Percentiles rank a stretch among this genome's conserved stretches.
Evolutionary conservation across 2,888 invertebrate genomes (phyloP).

Genomic region (Lithophane ornitopus): DNA sequence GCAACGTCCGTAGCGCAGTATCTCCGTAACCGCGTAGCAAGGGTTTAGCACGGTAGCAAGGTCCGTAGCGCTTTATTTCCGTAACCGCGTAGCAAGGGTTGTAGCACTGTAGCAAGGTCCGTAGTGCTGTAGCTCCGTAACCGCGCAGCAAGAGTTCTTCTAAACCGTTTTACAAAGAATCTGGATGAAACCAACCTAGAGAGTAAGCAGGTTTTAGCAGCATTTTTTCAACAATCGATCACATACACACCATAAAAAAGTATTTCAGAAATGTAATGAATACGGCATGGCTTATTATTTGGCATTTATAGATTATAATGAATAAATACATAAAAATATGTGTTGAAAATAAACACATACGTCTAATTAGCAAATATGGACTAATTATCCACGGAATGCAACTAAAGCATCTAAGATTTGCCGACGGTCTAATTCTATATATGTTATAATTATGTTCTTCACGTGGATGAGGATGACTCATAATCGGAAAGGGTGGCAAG

Average conservation of each 20-base stretch:
- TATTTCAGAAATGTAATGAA: neutral
- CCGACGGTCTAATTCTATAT: neutral
- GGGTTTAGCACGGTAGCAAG: neutral
- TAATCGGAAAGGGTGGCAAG: too few species aligned
- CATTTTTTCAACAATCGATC: neutral
- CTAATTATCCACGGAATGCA: neutral
- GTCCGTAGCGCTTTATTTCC: neutral
- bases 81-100: neutral
- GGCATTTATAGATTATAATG: neutral
- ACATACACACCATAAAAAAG: neutral
- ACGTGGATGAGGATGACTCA: too few species aligned
- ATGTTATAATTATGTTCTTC: too few species aligned
- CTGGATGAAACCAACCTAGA: neutral
- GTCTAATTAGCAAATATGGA: neutral
- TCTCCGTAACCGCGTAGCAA: neutral
- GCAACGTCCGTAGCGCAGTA: neutral
- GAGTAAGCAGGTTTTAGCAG: neutral
- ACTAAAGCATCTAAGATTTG: neutral
- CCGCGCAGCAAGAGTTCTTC: neutral
- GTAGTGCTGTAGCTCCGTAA: neutral
- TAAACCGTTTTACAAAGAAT: neutral
- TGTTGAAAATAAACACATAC: too few species aligned
- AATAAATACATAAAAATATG: too few species aligned
- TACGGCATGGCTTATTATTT: neutral
- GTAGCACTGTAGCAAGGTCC: conserved; percentile 3